These are phyloP conservation scores for Trichogramma dendrolimi DNA, from an alignment of 2,888 invertebrate species.

Conservation along the genomic window DNA sequence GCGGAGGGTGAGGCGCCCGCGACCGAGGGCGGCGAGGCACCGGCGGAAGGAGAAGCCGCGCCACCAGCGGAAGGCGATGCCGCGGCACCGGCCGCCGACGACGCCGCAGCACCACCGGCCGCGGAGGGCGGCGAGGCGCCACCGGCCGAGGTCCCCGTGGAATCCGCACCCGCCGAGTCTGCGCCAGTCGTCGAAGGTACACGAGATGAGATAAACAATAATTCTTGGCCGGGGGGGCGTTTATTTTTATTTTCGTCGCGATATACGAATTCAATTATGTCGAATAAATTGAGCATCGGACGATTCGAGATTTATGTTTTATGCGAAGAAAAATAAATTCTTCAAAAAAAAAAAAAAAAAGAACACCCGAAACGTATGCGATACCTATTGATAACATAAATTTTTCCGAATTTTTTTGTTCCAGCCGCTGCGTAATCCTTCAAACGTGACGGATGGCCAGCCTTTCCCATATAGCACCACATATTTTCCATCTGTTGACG, in stretches of 20 bases:
- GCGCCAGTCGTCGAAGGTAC: conserved; percentile 30
- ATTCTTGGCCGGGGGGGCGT: too few relatives aligned
- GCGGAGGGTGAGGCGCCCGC: conserved; percentile 38
- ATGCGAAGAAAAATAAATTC: too few relatives aligned
- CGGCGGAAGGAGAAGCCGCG: conserved; percentile 43
- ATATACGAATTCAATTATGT: too few relatives aligned
- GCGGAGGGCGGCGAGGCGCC: conserved; percentile 35
- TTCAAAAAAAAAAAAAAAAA: too few relatives aligned
- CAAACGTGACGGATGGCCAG: conserved; percentile 15
- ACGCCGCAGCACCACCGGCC: conserved; percentile 32
- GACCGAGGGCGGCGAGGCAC: conserved; percentile 39
- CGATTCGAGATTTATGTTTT: too few relatives aligned
- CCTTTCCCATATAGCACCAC: conserved; percentile 7
- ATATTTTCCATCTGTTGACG: conserved; percentile 17
- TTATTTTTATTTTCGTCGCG: too few relatives aligned
- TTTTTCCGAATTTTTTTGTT: conserved; percentile 7
- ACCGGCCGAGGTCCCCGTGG: conserved; percentile 37
- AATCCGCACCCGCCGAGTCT: conserved; percentile 46
- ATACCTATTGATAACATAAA: conserved; percentile 5
- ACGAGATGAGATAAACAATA: too few relatives aligned
- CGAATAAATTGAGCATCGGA: too few relatives aligned
- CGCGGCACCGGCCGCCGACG: conserved; percentile 35
- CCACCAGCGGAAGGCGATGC: conserved; percentile 35
- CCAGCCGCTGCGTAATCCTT: conserved; percentile 23
- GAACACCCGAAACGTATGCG: too few relatives aligned